These are phyloP conservation scores for Bufo bufo DNA, from an alignment of 2,113 vertebrate genomes.

Conservation along the genomic window DNA sequence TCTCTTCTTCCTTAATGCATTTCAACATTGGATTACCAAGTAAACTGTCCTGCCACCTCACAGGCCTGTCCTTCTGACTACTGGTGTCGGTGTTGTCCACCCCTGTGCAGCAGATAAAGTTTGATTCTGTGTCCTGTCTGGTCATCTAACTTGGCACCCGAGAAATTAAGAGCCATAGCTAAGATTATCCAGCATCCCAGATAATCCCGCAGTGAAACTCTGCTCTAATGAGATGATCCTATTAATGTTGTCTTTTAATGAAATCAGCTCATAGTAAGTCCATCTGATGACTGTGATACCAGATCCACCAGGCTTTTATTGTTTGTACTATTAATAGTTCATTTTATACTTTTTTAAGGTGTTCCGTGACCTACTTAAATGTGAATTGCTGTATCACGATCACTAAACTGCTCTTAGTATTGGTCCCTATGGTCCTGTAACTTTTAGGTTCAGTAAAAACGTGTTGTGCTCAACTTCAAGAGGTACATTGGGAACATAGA, in stretches of 20 bases:
- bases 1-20: neutral
- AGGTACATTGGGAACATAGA: no score
- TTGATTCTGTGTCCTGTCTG: neutral
- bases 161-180: conserved; percentile 21
- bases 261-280: conserved; percentile 17
- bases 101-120: neutral
- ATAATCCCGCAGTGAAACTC: conserved; percentile 54
- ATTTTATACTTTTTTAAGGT: neutral
- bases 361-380: neutral
- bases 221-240: conserved; percentile 51
- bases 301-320: neutral
- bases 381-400: neutral
- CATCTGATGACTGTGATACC: neutral
- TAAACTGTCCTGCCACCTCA: neutral
- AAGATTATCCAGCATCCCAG: conserved; percentile 39
- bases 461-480: no score
- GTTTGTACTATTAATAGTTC: neutral
- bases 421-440: neutral
- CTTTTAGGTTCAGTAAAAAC: neutral
- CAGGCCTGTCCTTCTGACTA: neutral
- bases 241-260: conserved; percentile 40
- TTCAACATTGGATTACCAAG: neutral
- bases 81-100: neutral
- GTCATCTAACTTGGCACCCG: neutral
- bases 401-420: neutral